Conservation (phyloP, 2,797 vertebrate species). For the Poecilia wingei region DNA sequence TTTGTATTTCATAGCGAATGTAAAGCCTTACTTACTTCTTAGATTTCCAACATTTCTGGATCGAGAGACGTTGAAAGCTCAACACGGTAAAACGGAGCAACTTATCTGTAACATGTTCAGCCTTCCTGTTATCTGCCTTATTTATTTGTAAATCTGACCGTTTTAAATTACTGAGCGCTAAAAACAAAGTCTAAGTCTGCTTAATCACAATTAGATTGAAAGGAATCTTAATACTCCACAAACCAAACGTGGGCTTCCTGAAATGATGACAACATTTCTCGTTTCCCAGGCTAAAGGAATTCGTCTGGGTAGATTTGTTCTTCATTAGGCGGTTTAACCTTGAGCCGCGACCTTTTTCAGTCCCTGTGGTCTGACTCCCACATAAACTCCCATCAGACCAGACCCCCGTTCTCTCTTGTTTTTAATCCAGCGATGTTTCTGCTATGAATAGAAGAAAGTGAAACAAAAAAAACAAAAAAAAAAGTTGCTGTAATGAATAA, state of each 20-base stretch:
- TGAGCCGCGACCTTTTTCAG: slow-evolving; percentile 54
- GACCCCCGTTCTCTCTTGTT: slow-evolving; percentile 26
- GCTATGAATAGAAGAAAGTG: slow-evolving; percentile 18
- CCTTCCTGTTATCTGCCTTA: neutral
- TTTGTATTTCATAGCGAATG: neutral
- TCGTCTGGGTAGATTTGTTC: slow-evolving; percentile 42
- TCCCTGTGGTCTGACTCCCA: slow-evolving; percentile 55
- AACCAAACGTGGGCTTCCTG: neutral
- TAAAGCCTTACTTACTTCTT: too few relatives aligned
- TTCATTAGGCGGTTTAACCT: slow-evolving; percentile 42
- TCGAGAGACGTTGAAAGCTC: neutral
- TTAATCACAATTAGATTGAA: neutral
- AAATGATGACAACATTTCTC: slow-evolving; percentile 27
- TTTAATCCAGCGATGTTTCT: slow-evolving; percentile 36
- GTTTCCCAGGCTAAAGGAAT: slow-evolving; percentile 63
- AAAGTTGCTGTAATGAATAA: slow-evolving; percentile 7
- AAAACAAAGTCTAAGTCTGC: neutral
- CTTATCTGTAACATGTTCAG: neutral
- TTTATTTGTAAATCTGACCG: neutral
- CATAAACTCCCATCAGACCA: slow-evolving; percentile 48
- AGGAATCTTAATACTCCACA: slow-evolving; percentile 6
- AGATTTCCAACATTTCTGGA: neutral
- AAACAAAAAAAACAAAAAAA: neutral
- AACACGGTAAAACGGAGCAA: neutral
- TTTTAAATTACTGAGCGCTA: neutral